Percentiles rank a stretch among this genome's conserved stretches.
Evolutionary conservation across 2,797 vertebrate genomes (phyloP).

Genomic region (Tamandua tetradactyla): DNA sequence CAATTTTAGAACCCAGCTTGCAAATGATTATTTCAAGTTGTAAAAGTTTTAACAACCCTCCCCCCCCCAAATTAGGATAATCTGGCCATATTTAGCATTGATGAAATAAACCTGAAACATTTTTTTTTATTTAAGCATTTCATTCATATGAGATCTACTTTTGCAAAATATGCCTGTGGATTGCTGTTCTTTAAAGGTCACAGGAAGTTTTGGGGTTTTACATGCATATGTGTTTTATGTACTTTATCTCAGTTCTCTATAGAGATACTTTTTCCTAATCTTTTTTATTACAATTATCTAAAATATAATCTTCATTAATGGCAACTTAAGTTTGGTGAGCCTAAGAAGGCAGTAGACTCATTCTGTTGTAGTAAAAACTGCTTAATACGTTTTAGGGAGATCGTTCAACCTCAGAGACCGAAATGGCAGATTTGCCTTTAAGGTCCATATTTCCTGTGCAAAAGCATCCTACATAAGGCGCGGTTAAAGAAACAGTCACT

Average conservation of each 20-base stretch:
- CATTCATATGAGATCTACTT: not conserved
- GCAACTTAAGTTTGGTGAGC: not conserved
- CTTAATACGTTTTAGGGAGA: not conserved
- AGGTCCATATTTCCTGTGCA: not conserved
- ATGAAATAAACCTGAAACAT: not conserved
- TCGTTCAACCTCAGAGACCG: not conserved
- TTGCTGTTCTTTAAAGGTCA: not conserved
- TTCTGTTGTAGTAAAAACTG: not conserved
- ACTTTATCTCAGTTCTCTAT: not conserved
- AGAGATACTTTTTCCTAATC: not conserved
- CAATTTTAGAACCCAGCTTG: not conserved
- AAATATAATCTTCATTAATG: not conserved
- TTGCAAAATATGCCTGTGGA: not conserved
- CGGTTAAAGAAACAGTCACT: not conserved
- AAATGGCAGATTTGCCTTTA: not conserved
- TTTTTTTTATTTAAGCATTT: not conserved
- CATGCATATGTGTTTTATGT: not conserved
- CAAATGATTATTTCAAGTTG: constrained; percentile 17
- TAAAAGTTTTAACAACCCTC: not conserved
- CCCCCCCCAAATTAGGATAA: no score
- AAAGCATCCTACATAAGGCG: not conserved
- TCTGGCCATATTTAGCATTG: not conserved
- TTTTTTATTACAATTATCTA: not conserved
- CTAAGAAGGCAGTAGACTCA: not conserved
- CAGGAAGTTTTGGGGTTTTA: not conserved